Conservation (phyloP, 2,888 invertebrate species). For the Uloborus plumipes region DNA sequence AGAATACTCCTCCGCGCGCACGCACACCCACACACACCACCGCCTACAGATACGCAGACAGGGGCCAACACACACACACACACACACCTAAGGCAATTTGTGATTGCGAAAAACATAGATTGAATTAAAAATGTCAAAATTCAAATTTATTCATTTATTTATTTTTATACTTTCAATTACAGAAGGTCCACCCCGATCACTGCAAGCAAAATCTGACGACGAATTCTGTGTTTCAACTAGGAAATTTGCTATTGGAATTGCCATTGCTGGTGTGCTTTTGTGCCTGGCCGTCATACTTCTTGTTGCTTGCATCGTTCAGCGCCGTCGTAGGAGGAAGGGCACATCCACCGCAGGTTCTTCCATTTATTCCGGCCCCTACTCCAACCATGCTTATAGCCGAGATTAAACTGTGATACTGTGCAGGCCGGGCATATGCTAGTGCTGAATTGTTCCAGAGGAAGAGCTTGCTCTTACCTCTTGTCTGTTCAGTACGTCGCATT, state of each 20-base stretch:
- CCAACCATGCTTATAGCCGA: constrained; percentile 85
- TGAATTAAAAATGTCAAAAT: too few species aligned
- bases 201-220: constrained; percentile 68
- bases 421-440: constrained; percentile 29
- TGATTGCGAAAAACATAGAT: too few species aligned
- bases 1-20: too few species aligned
- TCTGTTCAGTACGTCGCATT: background rate
- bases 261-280: constrained; percentile 88
- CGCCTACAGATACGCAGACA: too few species aligned
- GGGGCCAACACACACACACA: too few species aligned
- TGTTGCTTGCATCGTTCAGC: constrained; percentile 85
- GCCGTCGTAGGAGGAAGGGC: constrained; percentile 79
- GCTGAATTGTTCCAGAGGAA: background rate
- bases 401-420: constrained; percentile 56
- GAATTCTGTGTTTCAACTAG: constrained; percentile 91
- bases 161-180: too few species aligned
- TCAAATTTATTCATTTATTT: too few species aligned
- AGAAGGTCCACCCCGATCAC: constrained; percentile 28
- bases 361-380: constrained; percentile 93
- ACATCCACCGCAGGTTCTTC: constrained; percentile 83
- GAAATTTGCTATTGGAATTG: constrained; percentile 92
- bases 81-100: too few species aligned
- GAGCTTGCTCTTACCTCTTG: background rate
- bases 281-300: constrained; percentile 91
- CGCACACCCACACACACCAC: too few species aligned